Evolutionary conservation across 2,113 vertebrate genomes (phyloP), one percentile per base, ranked within the genome.

Genomic region (Scomber japonicus): DNA sequence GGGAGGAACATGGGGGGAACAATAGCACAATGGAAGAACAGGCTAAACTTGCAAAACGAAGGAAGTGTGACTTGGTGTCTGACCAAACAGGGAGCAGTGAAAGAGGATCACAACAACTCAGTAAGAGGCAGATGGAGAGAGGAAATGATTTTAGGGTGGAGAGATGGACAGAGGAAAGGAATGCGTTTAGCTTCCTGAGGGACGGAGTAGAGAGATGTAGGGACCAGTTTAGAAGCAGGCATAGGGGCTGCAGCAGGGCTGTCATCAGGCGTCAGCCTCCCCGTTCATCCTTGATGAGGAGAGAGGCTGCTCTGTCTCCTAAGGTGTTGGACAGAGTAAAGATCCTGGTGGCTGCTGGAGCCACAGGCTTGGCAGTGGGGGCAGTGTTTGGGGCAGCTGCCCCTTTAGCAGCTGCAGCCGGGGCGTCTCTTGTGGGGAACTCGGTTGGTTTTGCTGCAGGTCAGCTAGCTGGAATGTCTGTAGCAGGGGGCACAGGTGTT

Each of bases 321-420:
- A 88, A 89, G 16, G 94, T 96, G 16, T 85, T 95, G 55, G 56
- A 91, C 27, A 92, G 80, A 46, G 35, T 96, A 1, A 94, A 93
- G 57, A 68, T 83, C 63, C 30, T 95, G 12, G 92, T 95, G 50
- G 87, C 91, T 14, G 92, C 94, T 0, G 94, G 91, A 53, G 85
- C 92, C 11, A 93, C 94, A 0, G 95, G 95, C 12, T 48, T 94
- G 88, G 94, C 73, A 0, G 89, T 95, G 1, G 95, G 95, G 50
- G 93, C 90, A 0, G 10, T 84, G 50, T 94, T 95, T 9, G 95
- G 95, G 11, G 91, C 84, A 0, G 93, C 91, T 14, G 91, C 80
- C 1, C 95, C 95, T 68, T 66, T 95, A 10, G 93, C 92, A 2
- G 87, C 92, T 0, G 92, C 93, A 35, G 90, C 88, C 1, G 94